phyloP scores from a whole-genome alignment of 2,113 vertebrate species.

The Passer domesticus region DNA sequence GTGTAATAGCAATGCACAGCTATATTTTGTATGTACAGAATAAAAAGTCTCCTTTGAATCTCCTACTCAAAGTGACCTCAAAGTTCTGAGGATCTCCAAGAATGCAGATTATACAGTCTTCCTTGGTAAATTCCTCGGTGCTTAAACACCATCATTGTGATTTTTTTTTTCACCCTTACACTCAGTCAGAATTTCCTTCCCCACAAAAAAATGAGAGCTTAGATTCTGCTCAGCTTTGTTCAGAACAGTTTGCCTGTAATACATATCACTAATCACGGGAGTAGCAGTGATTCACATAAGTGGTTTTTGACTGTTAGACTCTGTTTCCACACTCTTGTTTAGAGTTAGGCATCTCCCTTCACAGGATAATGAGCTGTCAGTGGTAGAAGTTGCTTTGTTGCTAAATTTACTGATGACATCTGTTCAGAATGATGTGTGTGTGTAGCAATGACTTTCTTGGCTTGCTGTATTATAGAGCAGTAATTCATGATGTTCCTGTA shows the following conservation, averaged over 20 bases:
- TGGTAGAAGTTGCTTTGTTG: neutral
- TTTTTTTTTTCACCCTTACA: neutral
- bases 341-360: neutral
- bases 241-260: neutral
- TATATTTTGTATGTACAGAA: neutral
- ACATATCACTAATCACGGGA: neutral
- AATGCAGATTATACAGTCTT: neutral
- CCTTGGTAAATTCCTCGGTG: neutral
- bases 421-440: neutral
- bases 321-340: neutral
- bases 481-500: conserved; percentile 21
- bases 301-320: neutral
- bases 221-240: neutral
- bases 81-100: neutral
- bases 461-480: conserved; percentile 14
- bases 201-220: neutral
- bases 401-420: conserved; percentile 44
- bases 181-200: neutral
- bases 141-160: neutral
- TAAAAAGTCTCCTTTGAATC: neutral
- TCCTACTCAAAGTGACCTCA: neutral
- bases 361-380: neutral
- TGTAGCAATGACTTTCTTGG: neutral
- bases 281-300: neutral
- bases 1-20: neutral